These are phyloP conservation scores for Erpornis zantholeuca DNA, from an alignment of 2,113 vertebrate genomes.

Conservation along the genomic window DNA sequence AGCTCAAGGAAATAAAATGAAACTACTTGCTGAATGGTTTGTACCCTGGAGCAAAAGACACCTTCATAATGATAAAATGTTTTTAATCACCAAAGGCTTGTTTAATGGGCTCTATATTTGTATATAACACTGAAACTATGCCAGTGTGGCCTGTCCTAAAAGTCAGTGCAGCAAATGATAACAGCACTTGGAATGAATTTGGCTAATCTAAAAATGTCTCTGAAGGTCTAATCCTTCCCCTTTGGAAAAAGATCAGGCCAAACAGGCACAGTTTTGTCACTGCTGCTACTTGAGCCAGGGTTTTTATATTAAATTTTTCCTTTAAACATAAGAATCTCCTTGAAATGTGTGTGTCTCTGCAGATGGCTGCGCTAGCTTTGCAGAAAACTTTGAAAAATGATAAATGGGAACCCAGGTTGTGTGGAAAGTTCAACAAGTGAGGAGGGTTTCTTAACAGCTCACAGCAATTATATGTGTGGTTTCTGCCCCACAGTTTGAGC, in stretches of 20 bases:
- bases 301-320: neutral
- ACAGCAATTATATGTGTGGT: accelerated
- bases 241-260: neutral
- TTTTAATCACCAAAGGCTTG: conserved; percentile 43
- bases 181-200: neutral
- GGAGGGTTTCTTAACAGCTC: neutral
- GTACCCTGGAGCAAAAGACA: neutral
- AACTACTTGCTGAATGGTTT: conserved; percentile 31
- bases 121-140: neutral
- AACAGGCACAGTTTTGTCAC: neutral
- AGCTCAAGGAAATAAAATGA: conserved; percentile 37
- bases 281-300: neutral
- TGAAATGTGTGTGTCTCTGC: neutral
- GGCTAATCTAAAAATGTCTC: neutral
- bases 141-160: neutral
- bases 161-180: neutral
- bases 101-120: neutral
- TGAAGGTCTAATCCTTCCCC: neutral
- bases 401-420: neutral
- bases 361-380: neutral
- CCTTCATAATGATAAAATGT: conserved; percentile 31
- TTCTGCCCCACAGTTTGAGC: accelerated
- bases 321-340: neutral
- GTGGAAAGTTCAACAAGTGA: neutral
- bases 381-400: neutral